Base-by-base conservation (phyloP, 2,888 invertebrate genomes). In the Macroteleia sp. region DNA sequence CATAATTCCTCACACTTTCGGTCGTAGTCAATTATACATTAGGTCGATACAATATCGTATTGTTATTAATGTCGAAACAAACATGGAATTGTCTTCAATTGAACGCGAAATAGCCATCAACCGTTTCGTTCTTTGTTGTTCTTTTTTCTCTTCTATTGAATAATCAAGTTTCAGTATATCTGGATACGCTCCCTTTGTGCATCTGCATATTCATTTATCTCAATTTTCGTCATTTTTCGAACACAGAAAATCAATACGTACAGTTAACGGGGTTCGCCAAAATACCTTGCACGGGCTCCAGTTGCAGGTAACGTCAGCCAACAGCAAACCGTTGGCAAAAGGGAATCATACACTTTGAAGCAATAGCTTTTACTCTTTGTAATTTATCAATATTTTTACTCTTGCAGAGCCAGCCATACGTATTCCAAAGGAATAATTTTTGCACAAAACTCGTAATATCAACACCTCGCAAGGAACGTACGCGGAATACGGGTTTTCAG, bases 1-100 rank as follows among this genome's bases (percentile, higher is more conserved):
- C 67, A 67, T 76, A 78, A 69, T 67, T 79, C 52, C 71, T 80
- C 64, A 61, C 70, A 50, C 41, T 59, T 76, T 56, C 54, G 12
- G 39, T 32, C 25, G 66, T 50, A 44, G 52, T 73, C 48, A 59
- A 56, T 39, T 70, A 73, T 66, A 69, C 76, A 44, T 64, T 39
- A 44, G 16, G 34, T 46, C 62, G 39, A 61, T 59, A 44, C 52
- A 39, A 39, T 56, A 17, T 61, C 39, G 12, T n/a, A n/a, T n/a
- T n/a, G n/a, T n/a, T n/a, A n/a, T n/a, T n/a, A n/a, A n/a, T n/a
- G n/a, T n/a, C n/a, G n/a, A n/a, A n/a, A n/a, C n/a, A n/a, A n/a
- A n/a, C n/a, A n/a, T n/a, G n/a, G n/a, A n/a, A n/a, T n/a, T n/a
- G n/a, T n/a, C n/a, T n/a, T n/a, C n/a, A n/a, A n/a, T n/a, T n/a